Conservation (phyloP, 2,113 vertebrate genomes). For the Cyprinus carpio region DNA sequence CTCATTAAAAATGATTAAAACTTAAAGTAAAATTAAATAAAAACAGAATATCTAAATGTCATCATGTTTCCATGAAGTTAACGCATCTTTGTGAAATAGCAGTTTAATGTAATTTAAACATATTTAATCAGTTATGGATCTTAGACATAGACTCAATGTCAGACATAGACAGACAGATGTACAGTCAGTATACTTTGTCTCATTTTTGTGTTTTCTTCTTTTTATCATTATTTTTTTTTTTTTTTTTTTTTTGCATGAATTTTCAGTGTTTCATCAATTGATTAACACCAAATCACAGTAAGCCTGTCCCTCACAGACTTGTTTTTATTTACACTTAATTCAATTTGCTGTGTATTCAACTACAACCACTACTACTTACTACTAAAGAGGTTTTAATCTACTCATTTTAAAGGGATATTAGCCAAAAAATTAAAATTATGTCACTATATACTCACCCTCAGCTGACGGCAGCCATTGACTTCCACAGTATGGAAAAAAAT, state of each 20-base stretch:
- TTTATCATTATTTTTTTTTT: too few species aligned
- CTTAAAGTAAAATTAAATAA: background rate
- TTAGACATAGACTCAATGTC: too few species aligned
- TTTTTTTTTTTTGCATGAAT: too few species aligned
- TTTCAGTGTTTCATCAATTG: too few species aligned
- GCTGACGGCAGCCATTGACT: background rate
- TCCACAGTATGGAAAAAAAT: background rate
- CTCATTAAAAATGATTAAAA: too few species aligned
- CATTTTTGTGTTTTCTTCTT: background rate
- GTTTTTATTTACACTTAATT: background rate
- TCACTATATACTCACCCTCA: background rate
- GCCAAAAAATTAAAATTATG: background rate
- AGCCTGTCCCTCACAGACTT: background rate
- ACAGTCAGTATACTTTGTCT: background rate
- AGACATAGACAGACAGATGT: background rate
- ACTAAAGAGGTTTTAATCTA: too few species aligned
- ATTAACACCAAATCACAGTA: background rate
- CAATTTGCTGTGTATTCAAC: background rate
- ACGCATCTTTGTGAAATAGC: background rate
- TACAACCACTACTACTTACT: background rate
- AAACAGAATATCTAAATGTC: background rate
- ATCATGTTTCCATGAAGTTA: background rate
- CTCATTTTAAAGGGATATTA: background rate
- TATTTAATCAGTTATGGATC: background rate
- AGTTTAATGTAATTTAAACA: background rate